phyloP scores from a whole-genome alignment of 2,797 vertebrate genomes.

The Erithacus rubecula region DNA sequence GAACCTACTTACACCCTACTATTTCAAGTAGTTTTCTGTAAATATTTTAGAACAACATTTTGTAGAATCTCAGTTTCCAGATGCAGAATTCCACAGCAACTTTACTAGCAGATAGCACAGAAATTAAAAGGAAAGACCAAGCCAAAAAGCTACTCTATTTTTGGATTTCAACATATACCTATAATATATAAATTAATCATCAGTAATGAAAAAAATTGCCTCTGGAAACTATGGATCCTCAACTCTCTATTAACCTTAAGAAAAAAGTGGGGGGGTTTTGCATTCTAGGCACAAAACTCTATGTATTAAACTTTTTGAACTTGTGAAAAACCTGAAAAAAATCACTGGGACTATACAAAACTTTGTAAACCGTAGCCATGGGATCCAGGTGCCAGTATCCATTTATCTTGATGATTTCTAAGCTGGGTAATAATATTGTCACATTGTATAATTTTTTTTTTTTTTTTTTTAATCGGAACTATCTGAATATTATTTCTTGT shows the following conservation, averaged over 20 bases:
- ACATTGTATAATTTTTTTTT: background rate
- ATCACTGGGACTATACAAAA: background rate
- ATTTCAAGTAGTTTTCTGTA: background rate
- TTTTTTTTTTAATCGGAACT: background rate
- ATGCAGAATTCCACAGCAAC: background rate
- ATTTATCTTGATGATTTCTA: background rate
- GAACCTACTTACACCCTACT: background rate
- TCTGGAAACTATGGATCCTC: background rate
- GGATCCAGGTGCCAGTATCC: background rate
- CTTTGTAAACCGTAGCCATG: background rate
- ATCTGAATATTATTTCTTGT: background rate
- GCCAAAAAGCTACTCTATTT: background rate
- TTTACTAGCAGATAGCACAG: background rate
- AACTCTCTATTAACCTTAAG: background rate
- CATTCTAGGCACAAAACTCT: background rate
- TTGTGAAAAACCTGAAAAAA: background rate
- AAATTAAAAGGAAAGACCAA: background rate
- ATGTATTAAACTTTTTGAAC: background rate
- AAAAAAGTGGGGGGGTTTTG: background rate
- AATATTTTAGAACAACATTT: background rate
- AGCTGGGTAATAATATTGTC: background rate
- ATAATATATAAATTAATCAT: background rate
- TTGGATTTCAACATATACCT: background rate
- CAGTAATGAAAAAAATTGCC: fast-evolving
- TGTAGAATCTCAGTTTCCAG: background rate